Evolutionary conservation across 1,140 invertebrate genomes (phyloP).

Genomic region (roundworm (Caenorhabditis elegans)): DNA sequence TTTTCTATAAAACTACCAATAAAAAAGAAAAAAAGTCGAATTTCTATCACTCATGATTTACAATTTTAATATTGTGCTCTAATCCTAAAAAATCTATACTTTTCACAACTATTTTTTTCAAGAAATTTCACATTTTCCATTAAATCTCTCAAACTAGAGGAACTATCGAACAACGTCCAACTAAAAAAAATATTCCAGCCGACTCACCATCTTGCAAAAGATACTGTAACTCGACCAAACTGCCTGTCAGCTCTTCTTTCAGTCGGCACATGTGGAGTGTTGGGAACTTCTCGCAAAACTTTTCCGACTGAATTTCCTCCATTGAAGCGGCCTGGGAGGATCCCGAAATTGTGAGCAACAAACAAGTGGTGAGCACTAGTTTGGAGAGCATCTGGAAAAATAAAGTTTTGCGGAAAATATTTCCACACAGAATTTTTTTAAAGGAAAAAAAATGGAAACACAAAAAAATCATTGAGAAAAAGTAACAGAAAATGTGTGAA

Average conservation of each 20-base stretch:
- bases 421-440: too few species aligned
- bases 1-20: too few species aligned
- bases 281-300: slow-evolving; percentile 47
- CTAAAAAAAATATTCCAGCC: too few species aligned
- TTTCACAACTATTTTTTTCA: too few species aligned
- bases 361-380: background rate
- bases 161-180: too few species aligned
- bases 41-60: too few species aligned
- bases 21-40: too few species aligned
- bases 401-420: too few species aligned
- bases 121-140: too few species aligned
- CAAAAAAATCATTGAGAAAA: background rate
- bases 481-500: background rate
- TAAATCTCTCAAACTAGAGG: too few species aligned
- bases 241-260: slow-evolving; percentile 42
- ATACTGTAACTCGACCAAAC: slow-evolving; percentile 47
- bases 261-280: slow-evolving; percentile 46
- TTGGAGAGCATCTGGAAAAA: slow-evolving; percentile 21
- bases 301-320: slow-evolving; percentile 33
- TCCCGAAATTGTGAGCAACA: background rate
- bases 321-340: slow-evolving; percentile 8
- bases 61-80: too few species aligned
- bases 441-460: background rate
- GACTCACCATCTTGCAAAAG: slow-evolving; percentile 42
- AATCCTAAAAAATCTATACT: too few species aligned